These are phyloP conservation scores for Lepidurus arcticus DNA, from an alignment of 1,140 invertebrate species.

Conservation along the genomic window DNA sequence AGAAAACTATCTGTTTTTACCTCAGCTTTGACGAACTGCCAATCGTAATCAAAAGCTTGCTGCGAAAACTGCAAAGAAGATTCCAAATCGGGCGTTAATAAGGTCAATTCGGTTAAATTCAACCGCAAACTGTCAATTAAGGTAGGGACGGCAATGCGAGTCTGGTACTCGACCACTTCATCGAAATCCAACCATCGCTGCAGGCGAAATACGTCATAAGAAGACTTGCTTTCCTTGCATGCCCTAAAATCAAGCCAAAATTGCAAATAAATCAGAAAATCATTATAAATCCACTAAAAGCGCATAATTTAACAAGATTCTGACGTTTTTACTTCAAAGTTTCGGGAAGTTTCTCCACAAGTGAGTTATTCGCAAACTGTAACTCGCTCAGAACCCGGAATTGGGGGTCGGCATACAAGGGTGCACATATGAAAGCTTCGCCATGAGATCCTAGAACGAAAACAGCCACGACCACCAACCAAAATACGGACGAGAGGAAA, in stretches of 20 bases:
- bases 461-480: conserved; percentile 37
- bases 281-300: background rate
- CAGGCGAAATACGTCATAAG: conserved; percentile 64
- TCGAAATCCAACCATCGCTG: conserved; percentile 59
- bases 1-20: conserved; percentile 30
- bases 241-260: conserved; percentile 48
- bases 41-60: conserved; percentile 57
- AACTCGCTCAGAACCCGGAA: conserved; percentile 54
- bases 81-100: conserved; percentile 54
- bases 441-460: conserved; percentile 41
- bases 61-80: conserved; percentile 57
- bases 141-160: conserved; percentile 53
- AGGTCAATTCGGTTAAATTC: conserved; percentile 46
- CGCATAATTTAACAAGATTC: no score
- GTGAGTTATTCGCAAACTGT: conserved; percentile 40
- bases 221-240: conserved; percentile 60
- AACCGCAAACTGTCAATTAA: conserved; percentile 49
- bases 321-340: conserved; percentile 42
- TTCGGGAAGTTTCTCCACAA: conserved; percentile 40
- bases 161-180: conserved; percentile 53
- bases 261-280: background rate
- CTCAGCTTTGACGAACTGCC: conserved; percentile 56
- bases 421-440: conserved; percentile 53
- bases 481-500: conserved; percentile 37
- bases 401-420: conserved; percentile 54